phyloP scores from a whole-genome alignment of 2,888 invertebrate species.

The Apocheima hispidaria region DNA sequence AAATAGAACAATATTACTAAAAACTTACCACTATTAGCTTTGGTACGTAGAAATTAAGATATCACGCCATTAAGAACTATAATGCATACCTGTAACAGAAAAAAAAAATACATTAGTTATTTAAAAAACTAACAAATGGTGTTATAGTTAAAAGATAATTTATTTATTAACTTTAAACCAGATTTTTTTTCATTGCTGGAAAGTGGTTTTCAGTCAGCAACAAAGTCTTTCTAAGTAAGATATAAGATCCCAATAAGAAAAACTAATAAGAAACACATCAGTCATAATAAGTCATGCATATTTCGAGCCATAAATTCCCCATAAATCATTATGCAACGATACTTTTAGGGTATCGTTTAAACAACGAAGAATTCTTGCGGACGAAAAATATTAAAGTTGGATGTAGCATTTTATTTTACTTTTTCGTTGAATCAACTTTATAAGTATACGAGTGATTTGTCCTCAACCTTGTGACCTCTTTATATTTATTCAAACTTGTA shows the following conservation, averaged over 20 bases:
- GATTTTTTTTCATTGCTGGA: not conserved
- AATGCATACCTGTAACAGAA: slow-evolving; percentile 68
- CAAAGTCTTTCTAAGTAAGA: not conserved
- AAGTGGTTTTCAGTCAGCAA: not conserved
- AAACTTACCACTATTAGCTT: too few species aligned
- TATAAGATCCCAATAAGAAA: slow-evolving; percentile 1
- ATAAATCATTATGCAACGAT: slow-evolving; percentile 69
- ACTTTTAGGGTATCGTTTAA: slow-evolving; percentile 33
- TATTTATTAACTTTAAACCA: too few species aligned
- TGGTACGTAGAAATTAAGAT: not conserved
- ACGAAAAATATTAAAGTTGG: too few species aligned
- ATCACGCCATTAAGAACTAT: not conserved
- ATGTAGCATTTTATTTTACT: too few species aligned
- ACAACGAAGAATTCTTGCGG: not conserved
- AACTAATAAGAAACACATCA: slow-evolving; percentile 37
- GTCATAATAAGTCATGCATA: slow-evolving; percentile 41
- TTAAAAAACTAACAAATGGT: not conserved
- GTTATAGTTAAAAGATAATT: too few species aligned
- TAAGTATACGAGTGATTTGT: too few species aligned
- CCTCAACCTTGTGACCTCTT: too few species aligned
- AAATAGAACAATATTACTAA: too few species aligned
- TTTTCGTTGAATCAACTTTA: too few species aligned
- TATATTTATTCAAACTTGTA: too few species aligned
- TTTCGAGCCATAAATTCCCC: slow-evolving; percentile 46
- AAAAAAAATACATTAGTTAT: slow-evolving; percentile 42